Evolutionary conservation across 2,113 vertebrate species (phyloP), one percentile per base, ranked within the genome.

Genomic region (Clinocottus analis): DNA sequence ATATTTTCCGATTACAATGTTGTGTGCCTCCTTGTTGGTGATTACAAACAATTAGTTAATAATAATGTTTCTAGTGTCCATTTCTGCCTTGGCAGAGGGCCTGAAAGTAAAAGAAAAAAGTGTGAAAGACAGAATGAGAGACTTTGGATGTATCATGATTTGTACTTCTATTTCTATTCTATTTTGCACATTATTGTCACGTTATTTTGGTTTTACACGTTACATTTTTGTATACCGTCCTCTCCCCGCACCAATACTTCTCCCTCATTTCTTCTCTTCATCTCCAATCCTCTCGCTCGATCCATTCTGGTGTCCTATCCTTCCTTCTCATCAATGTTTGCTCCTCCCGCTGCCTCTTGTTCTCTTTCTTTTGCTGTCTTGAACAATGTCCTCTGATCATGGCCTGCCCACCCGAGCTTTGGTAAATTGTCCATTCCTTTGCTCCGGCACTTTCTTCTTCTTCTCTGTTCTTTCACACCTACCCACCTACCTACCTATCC

Each of bases 61-160:
- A 12, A 45, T 9, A 45, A 19, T 39, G 27, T 7, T 7, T 39
- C 45, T 12, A 25, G 19, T 49, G 12, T 80, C 62, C 33, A 41
- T 77, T 71, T 77, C 16, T 72, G 75, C 17, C 13, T 59, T 39
- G 23, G 12, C 70, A 67, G 37, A 58, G 65, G n/a, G 16, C 31
- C 63, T 75, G 60, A 72, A 14, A 72, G 51, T 64, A 33, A 33
- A 41, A 39, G 8, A 2, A 14, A 14, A 4, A 14, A 19, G 83
- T 59, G 70, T 91, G 87, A 82, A 83, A 77, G 83, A 70, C 61
- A 2, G 87, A 49, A 75, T 85, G 84, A 87, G 59, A 83, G 78
- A 62, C 51, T 55, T 72, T 72, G 31, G 14, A 12, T 58, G 78
- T 27, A 77, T 81, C 47, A 80, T 85, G 75, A 88, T 88, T 45